phyloP scores from a whole-genome alignment of 1,140 invertebrate genomes.

The Catajapyx aquilonaris region DNA sequence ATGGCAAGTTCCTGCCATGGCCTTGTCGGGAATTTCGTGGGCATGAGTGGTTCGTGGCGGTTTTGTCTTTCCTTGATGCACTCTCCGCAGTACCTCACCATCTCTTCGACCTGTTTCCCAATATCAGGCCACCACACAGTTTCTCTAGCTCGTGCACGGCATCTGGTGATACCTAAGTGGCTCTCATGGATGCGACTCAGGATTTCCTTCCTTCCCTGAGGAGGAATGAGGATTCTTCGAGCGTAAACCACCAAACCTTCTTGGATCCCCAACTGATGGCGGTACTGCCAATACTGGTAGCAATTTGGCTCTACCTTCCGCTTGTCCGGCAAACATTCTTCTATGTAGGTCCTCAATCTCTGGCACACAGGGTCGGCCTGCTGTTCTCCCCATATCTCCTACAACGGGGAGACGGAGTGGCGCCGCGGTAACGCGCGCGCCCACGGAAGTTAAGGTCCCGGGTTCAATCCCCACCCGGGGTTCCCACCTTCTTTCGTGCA shows the following conservation, averaged over 20 bases:
- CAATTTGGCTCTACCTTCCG: not conserved
- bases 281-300: not conserved
- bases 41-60: too few species aligned
- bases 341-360: not conserved
- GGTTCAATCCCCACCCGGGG: too few species aligned
- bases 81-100: too few species aligned
- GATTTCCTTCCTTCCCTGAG: not conserved
- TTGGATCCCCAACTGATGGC: not conserved
- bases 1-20: too few species aligned
- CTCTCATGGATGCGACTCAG: not conserved
- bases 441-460: too few species aligned
- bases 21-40: too few species aligned
- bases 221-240: not conserved
- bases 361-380: not conserved
- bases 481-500: too few species aligned
- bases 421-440: too few species aligned
- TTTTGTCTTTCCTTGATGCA: too few species aligned
- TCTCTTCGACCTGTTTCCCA: not conserved
- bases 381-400: not conserved
- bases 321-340: not conserved
- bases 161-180: not conserved
- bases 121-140: not conserved
- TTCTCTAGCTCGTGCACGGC: slow-evolving; percentile 13
- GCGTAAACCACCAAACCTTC: not conserved
- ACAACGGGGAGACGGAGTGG: not conserved